Conservation (phyloP, 2,797 vertebrate species). For the Rachycentron canadum region DNA sequence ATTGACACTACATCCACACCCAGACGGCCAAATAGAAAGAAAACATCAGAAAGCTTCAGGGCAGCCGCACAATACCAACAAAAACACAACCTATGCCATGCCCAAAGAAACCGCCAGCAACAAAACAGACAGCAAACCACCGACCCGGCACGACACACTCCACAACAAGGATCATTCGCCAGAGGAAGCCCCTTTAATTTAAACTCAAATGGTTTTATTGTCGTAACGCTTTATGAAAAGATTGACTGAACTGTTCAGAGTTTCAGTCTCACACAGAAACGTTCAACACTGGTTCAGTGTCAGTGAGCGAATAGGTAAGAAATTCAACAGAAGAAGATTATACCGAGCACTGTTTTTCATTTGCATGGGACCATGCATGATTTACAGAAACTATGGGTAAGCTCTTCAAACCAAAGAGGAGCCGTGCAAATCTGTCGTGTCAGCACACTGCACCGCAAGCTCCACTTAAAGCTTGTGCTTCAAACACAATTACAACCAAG, state of each 20-base stretch:
- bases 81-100: too few species aligned
- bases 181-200: too few species aligned
- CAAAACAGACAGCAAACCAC: too few species aligned
- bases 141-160: too few species aligned
- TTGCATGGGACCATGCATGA: not conserved
- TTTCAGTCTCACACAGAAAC: not conserved
- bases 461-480: conserved; percentile 40
- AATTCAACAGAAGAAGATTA: conserved; percentile 16
- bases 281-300: not conserved
- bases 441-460: conserved; percentile 41
- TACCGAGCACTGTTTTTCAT: not conserved
- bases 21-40: too few species aligned
- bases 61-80: too few species aligned
- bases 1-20: not conserved
- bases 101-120: too few species aligned
- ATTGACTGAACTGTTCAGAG: not conserved
- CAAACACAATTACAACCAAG: conserved; percentile 45
- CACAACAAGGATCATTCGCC: too few species aligned
- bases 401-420: conserved; percentile 42
- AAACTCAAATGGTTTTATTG: not conserved
- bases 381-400: conserved; percentile 32
- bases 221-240: not conserved
- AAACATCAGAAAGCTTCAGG: too few species aligned
- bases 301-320: not conserved
- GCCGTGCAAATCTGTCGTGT: conserved; percentile 45